Percentiles rank a stretch among this genome's conserved stretches.
Conservation (phyloP, 2,113 vertebrate species). For the Oryzias woworae region DNA sequence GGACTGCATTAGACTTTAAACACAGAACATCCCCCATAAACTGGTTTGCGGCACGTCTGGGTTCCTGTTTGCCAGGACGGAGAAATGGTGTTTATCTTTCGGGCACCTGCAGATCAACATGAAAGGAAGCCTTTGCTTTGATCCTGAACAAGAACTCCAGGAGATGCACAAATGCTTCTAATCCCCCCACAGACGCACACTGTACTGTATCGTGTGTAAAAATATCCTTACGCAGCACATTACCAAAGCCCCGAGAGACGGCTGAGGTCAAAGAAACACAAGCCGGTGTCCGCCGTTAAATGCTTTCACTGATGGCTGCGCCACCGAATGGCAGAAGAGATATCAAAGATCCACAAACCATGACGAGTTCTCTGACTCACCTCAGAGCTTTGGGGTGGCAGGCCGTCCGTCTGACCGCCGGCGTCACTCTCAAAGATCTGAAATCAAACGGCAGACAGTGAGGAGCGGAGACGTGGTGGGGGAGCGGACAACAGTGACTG, state of each 20-base stretch:
- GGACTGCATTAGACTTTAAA: not conserved
- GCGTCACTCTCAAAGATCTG: constrained; percentile 86
- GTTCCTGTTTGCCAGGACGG: constrained; percentile 1
- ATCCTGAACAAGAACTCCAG: constrained; percentile 17
- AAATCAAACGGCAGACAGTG: constrained; percentile 44
- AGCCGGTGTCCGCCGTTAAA: constrained; percentile 19
- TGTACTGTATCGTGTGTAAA: constrained; percentile 2
- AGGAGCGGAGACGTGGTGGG: constrained; percentile 38
- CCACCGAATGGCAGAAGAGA: constrained; percentile 15
- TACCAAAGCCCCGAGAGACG: constrained; percentile 35
- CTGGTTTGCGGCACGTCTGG: not conserved
- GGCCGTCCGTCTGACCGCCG: constrained; percentile 70
- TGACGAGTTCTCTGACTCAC: constrained; percentile 44
- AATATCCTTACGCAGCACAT: constrained; percentile 21
- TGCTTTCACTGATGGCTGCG: constrained; percentile 21
- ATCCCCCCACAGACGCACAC: not conserved
- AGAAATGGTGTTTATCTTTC: constrained; percentile 29
- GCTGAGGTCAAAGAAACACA: constrained; percentile 36
- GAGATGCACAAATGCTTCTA: constrained; percentile 5
- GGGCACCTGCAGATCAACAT: constrained; percentile 48
- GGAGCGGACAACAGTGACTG: constrained; percentile 27
- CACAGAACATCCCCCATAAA: constrained; percentile 17
- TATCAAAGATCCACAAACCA: constrained; percentile 27
- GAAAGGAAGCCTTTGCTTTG: constrained; percentile 49
- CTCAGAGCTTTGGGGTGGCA: constrained; percentile 73